A percentile compares a stretch with the other conserved stretches of the same genome.
These are phyloP conservation scores for Conistra vaccinii DNA, from an alignment of 2,888 invertebrate genomes.

Conservation along the genomic window DNA sequence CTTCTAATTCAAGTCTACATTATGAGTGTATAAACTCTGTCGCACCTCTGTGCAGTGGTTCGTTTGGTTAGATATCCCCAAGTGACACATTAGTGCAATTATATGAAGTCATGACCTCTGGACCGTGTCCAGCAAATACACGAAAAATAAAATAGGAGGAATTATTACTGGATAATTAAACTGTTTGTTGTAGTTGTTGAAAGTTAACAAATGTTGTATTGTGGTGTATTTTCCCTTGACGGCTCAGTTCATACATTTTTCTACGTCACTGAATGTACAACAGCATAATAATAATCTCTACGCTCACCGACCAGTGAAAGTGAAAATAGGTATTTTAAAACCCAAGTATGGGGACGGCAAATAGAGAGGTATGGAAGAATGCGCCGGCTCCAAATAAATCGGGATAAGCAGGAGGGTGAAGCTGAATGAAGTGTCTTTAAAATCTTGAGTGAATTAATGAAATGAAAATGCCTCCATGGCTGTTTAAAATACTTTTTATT, in stretches of 20 bases:
- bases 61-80: slow-evolving; percentile 70
- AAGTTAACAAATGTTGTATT: background rate
- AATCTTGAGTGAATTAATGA: background rate
- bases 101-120: slow-evolving; percentile 63
- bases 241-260: background rate
- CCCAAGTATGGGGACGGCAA: background rate
- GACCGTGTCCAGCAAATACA: slow-evolving; percentile 18
- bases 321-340: background rate
- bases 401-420: background rate
- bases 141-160: background rate
- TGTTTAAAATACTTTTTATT: too few species aligned
- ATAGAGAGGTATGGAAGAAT: background rate
- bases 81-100: slow-evolving; percentile 76
- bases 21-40: slow-evolving; percentile 44
- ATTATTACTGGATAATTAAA: slow-evolving; percentile 10
- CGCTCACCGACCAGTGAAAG: too few species aligned
- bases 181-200: background rate
- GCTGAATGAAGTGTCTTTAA: too few species aligned
- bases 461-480: too few species aligned
- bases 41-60: slow-evolving; percentile 27
- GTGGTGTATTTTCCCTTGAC: background rate
- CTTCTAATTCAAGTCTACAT: slow-evolving; percentile 38
- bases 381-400: background rate
- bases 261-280: background rate
- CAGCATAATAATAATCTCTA: background rate